Conservation (phyloP, 2,888 invertebrate genomes). For the Brachypterus glaber region DNA sequence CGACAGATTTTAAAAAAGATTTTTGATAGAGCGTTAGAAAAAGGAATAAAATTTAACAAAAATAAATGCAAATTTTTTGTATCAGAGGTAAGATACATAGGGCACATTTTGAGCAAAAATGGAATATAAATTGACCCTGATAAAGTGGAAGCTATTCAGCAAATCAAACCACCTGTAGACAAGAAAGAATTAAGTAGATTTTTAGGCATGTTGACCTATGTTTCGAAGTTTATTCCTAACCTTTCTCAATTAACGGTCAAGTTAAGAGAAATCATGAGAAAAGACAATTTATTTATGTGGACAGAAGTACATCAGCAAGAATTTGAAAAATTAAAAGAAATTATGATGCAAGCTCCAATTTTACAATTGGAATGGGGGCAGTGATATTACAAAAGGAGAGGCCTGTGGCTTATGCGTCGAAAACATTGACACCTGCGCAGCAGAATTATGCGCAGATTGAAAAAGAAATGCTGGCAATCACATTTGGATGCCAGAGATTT, state of each 20-base stretch:
- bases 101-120: no score
- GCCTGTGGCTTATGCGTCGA: conserved; percentile 10
- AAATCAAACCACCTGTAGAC: no score
- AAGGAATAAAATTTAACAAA: no score
- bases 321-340: neutral
- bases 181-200: no score
- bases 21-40: no score
- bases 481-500: conserved; percentile 23
- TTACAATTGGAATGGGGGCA: conserved; percentile 13
- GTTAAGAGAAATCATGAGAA: conserved; percentile 8
- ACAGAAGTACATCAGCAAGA: conserved; percentile 3
- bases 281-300: conserved; percentile 10
- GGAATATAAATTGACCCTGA: no score
- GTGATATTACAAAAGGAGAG: conserved; percentile 14
- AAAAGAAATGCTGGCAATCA: conserved; percentile 24
- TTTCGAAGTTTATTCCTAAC: conserved; percentile 12
- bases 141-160: no score
- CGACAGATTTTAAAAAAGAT: no score
- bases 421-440: conserved; percentile 16
- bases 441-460: conserved; percentile 24
- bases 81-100: no score
- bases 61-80: no score
- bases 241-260: conserved; percentile 7
- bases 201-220: conserved; percentile 12
- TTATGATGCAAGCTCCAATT: neutral